Percentiles rank a stretch among this genome's conserved stretches.
phyloP scores from a whole-genome alignment of 2,113 vertebrate genomes.

The Galbula dea region DNA sequence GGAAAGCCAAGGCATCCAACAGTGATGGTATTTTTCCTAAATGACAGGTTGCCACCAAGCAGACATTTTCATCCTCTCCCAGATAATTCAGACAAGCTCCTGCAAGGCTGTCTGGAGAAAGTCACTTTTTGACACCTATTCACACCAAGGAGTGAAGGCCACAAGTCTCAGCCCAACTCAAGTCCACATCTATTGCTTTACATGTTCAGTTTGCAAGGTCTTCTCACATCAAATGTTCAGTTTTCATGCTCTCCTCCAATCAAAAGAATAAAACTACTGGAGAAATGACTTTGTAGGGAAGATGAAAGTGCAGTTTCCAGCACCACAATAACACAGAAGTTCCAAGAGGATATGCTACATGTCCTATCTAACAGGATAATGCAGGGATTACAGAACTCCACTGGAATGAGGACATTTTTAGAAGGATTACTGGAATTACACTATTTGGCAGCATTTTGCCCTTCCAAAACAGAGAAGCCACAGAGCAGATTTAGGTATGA shows the following conservation, averaged over 20 bases:
- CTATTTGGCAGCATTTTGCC: background rate
- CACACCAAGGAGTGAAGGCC: background rate
- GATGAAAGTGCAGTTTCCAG: background rate
- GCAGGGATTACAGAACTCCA: accelerated
- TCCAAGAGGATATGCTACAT: background rate
- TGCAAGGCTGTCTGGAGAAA: too few relatives aligned
- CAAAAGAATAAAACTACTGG: background rate
- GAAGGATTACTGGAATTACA: background rate
- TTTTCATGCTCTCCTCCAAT: background rate
- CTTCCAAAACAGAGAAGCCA: background rate
- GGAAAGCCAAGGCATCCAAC: background rate
- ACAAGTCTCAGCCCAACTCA: accelerated
- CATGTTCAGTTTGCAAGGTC: background rate
- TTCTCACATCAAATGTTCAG: background rate
- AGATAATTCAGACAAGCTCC: too few relatives aligned
- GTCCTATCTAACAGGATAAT: background rate
- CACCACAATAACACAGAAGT: background rate
- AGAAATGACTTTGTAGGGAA: background rate
- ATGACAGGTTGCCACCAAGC: background rate
- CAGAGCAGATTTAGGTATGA: background rate
- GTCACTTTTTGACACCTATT: accelerated
- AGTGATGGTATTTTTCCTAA: background rate
- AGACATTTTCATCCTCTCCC: background rate
- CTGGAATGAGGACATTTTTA: background rate
- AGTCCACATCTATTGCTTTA: too few relatives aligned